Evolutionary conservation across 2,113 vertebrate genomes (phyloP).

Genomic region (Centrocercus urophasianus): DNA sequence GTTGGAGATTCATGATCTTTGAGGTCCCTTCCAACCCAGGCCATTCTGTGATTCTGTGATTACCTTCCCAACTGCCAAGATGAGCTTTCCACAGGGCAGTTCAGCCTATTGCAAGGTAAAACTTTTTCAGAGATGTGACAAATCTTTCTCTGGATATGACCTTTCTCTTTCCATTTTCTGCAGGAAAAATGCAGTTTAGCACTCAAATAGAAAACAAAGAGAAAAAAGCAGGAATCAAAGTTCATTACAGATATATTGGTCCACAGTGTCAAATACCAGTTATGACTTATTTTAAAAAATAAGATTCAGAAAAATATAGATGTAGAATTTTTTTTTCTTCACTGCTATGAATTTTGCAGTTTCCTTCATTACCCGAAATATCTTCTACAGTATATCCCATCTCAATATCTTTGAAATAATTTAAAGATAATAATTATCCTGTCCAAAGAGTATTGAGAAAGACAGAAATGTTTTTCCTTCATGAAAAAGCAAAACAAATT

Average conservation of each 20-base stretch:
- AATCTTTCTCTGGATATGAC: neutral
- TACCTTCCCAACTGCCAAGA: neutral
- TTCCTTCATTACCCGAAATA: neutral
- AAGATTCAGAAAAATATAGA: neutral
- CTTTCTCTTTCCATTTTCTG: neutral
- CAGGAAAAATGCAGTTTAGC: neutral
- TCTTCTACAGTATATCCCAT: neutral
- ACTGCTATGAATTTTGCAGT: neutral
- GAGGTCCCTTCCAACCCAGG: too few species aligned
- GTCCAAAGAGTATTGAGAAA: neutral
- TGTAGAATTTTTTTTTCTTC: neutral
- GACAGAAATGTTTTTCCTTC: neutral
- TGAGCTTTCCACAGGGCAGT: neutral
- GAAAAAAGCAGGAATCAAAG: neutral
- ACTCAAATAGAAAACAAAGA: neutral
- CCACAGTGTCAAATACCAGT: neutral
- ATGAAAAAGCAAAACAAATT: neutral
- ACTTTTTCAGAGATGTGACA: neutral
- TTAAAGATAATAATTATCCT: neutral
- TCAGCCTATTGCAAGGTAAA: neutral
- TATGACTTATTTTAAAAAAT: neutral
- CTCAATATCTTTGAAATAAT: neutral
- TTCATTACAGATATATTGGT: neutral
- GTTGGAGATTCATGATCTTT: too few species aligned
- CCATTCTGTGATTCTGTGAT: too few species aligned